Percentiles rank a stretch among this genome's conserved stretches.
Conservation (phyloP, 1,140 invertebrate species). For the Ephestia elutella region DNA sequence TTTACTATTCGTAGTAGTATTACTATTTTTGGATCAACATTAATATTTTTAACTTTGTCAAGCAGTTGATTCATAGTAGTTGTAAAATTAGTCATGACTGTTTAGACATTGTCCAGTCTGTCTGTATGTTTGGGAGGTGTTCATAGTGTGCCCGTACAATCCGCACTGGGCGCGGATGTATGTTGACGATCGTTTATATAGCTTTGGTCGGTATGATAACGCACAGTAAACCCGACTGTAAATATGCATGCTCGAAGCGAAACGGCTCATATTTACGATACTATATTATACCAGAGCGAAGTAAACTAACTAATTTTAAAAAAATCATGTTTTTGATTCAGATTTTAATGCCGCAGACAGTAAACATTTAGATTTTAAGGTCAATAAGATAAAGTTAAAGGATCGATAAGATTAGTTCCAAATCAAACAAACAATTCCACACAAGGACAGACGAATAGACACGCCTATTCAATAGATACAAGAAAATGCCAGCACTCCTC, state of each 20-base stretch:
- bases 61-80: conserved; percentile 1
- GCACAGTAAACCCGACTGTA: neutral
- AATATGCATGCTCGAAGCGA: neutral
- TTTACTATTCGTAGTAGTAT: neutral
- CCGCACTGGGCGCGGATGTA: conserved; percentile 51
- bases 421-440: neutral
- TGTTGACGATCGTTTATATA: conserved; percentile 41
- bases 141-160: conserved; percentile 57
- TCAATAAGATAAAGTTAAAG: too few relatives aligned
- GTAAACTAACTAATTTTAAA: neutral
- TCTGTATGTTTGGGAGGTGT: conserved; percentile 24
- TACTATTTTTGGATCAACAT: neutral
- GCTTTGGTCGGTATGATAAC: conserved; percentile 41
- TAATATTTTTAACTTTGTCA: neutral
- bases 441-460: neutral
- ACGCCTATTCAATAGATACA: neutral
- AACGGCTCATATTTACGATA: neutral
- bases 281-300: neutral
- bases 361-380: too few relatives aligned
- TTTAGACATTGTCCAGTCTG: neutral
- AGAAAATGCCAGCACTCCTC: neutral
- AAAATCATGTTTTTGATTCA: neutral
- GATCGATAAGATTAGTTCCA: neutral
- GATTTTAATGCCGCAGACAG: neutral
- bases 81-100: conserved; percentile 15